Evolutionary conservation across 2,113 vertebrate species (phyloP).

Genomic region (Phrynosoma blainvillii): DNA sequence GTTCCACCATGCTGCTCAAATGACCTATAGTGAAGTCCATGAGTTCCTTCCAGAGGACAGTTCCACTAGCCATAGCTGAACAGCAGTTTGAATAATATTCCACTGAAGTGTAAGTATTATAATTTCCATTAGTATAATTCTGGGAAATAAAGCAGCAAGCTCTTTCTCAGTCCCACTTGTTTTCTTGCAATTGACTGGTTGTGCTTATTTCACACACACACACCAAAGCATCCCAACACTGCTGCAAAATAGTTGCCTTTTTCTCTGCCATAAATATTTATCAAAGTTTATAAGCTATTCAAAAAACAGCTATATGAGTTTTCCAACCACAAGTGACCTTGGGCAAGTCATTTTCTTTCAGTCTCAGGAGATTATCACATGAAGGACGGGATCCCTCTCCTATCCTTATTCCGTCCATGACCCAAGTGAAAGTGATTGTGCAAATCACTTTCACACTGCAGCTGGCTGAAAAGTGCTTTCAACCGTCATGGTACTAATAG

Average conservation of each 20-base stretch:
- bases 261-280: background rate
- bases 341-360: background rate
- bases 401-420: too few relatives aligned
- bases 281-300: background rate
- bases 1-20: background rate
- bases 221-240: background rate
- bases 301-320: background rate
- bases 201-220: background rate
- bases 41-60: background rate
- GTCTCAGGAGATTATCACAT: too few relatives aligned
- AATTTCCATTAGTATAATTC: background rate
- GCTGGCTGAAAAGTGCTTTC: too few relatives aligned
- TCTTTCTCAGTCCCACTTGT: conserved; percentile 39
- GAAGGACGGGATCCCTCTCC: too few relatives aligned
- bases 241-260: background rate
- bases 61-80: background rate
- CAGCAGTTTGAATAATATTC: background rate
- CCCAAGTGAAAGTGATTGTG: too few relatives aligned
- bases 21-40: too few relatives aligned
- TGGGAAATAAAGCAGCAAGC: background rate
- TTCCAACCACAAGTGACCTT: background rate
- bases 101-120: too few relatives aligned
- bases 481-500: too few relatives aligned
- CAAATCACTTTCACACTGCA: too few relatives aligned
- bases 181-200: conserved; percentile 36